Percentiles rank a stretch among this genome's conserved stretches.
Evolutionary conservation across 2,888 invertebrate genomes (phyloP).

Genomic region (Nemapogon koenigi): DNA sequence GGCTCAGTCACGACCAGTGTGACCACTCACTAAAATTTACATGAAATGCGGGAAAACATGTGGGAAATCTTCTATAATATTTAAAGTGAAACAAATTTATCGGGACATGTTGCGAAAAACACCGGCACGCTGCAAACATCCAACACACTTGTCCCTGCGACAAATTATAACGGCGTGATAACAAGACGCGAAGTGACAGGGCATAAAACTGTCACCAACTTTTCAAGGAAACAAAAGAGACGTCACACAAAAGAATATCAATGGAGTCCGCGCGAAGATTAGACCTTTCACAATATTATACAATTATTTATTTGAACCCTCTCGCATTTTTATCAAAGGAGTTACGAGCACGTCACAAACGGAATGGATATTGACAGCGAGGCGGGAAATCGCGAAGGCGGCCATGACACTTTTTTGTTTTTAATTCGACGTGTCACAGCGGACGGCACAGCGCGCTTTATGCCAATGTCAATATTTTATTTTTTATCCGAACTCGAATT

Average conservation of each 20-base stretch:
- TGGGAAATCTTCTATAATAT: not conserved
- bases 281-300: conserved; percentile 15
- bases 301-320: conserved; percentile 27
- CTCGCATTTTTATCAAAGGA: conserved; percentile 25
- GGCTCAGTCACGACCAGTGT: not conserved
- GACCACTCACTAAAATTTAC: conserved; percentile 1
- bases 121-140: not conserved
- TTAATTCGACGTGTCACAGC: conserved; percentile 31
- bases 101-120: not conserved
- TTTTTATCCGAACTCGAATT: conserved; percentile 17
- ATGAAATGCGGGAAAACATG: conserved; percentile 1
- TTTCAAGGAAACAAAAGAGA: conserved; percentile 2
- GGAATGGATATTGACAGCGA: conserved; percentile 39
- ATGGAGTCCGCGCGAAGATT: conserved; percentile 20
- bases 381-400: conserved; percentile 36
- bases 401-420: conserved; percentile 37
- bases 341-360: conserved; percentile 23
- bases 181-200: not conserved
- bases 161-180: conserved; percentile 2
- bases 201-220: conserved; percentile 3
- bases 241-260: conserved; percentile 10
- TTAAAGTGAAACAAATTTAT: not conserved
- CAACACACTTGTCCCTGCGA: conserved; percentile 2
- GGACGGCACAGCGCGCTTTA: conserved; percentile 26
- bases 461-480: conserved; percentile 25